Evolutionary conservation across 2,113 vertebrate species (phyloP).

Genomic region (Semnornis frantzii): DNA sequence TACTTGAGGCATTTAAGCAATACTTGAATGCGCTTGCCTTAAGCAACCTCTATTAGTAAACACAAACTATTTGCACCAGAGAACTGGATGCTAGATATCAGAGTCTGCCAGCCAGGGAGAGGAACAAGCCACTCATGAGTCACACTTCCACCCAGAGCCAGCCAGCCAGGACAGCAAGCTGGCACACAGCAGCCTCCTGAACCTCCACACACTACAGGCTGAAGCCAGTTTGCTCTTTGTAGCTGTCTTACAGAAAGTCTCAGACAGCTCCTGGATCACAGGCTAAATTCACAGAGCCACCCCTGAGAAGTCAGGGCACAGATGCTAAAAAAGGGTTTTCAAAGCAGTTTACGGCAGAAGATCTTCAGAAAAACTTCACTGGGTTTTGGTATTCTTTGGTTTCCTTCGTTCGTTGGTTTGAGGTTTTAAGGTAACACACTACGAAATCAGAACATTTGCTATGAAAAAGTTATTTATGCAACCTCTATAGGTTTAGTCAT

Average conservation of each 20-base stretch:
- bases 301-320: background rate
- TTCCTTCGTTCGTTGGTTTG: too few species aligned
- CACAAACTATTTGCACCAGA: background rate
- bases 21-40: background rate
- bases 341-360: background rate
- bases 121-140: background rate
- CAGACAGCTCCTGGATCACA: background rate
- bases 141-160: background rate
- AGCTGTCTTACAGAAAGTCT: background rate
- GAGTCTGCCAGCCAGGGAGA: background rate
- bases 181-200: background rate
- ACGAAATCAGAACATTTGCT: background rate
- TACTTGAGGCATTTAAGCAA: background rate
- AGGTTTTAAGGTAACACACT: background rate
- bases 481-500: constrained; percentile 18
- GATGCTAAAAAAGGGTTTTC: background rate
- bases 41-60: background rate
- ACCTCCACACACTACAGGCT: background rate
- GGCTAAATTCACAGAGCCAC: background rate
- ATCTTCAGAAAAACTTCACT: background rate
- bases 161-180: background rate
- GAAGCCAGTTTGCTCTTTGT: background rate
- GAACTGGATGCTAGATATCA: background rate
- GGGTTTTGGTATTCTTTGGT: too few species aligned
- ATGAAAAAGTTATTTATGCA: background rate